These are phyloP conservation scores for Megaptera novaeangliae DNA, from an alignment of 2,113 vertebrate genomes.

Conservation along the genomic window DNA sequence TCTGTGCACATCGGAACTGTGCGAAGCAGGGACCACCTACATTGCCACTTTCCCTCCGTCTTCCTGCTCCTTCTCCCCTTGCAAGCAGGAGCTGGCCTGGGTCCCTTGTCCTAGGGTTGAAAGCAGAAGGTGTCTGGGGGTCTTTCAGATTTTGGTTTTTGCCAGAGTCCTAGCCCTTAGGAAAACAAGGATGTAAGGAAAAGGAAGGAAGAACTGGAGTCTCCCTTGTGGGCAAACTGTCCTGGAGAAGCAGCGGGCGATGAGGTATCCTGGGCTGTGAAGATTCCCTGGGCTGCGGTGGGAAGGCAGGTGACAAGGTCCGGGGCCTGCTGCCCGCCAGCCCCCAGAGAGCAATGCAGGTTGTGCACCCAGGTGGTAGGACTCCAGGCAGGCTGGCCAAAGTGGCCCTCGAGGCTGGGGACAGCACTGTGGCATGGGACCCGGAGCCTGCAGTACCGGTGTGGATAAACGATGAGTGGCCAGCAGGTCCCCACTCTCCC, in stretches of 20 bases:
- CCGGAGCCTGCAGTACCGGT: fast-evolving
- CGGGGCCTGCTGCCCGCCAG: not conserved
- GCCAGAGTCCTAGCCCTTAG: not conserved
- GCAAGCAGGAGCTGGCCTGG: not conserved
- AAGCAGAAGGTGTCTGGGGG: not conserved
- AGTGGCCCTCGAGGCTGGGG: not conserved
- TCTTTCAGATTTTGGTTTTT: not conserved
- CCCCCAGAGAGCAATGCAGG: too few relatives aligned
- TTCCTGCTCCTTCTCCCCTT: not conserved
- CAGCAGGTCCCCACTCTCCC: not conserved
- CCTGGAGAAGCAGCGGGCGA: not conserved
- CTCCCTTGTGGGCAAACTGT: not conserved
- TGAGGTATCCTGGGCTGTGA: not conserved
- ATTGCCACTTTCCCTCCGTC: not conserved
- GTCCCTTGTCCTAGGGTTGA: not conserved
- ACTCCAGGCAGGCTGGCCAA: not conserved
- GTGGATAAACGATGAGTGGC: not conserved
- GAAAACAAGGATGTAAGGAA: not conserved
- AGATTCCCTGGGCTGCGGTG: too few relatives aligned
- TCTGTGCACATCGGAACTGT: fast-evolving
- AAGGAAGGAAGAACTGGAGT: not conserved
- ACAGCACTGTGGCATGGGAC: fast-evolving
- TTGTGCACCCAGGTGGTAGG: not conserved
- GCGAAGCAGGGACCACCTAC: not conserved
- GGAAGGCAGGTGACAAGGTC: not conserved